Evolutionary conservation across 2,113 vertebrate genomes (phyloP).

Genomic region (Thamnophis sirtalis): DNA sequence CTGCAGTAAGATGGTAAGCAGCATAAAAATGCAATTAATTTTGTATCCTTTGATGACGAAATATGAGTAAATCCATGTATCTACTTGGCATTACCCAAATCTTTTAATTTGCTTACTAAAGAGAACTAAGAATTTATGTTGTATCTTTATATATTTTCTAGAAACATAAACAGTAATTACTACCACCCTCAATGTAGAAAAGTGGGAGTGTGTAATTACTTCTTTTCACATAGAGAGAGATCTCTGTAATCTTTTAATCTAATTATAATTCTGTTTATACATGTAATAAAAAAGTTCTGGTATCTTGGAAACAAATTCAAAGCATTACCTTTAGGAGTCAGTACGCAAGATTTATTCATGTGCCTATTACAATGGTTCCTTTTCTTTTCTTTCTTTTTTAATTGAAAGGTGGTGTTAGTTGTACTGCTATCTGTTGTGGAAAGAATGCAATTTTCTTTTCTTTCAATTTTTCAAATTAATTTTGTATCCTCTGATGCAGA

Average conservation of each 20-base stretch:
- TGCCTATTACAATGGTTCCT: constrained; percentile 3
- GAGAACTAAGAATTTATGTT: constrained; percentile 36
- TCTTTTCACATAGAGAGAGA: constrained; percentile 26
- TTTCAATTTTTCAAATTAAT: constrained; percentile 21
- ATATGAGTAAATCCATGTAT: background rate
- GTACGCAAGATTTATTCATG: background rate
- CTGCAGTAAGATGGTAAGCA: background rate
- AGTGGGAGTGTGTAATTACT: constrained; percentile 49
- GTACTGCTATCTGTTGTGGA: constrained; percentile 7
- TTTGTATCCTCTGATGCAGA: no score
- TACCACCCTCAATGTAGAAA: constrained; percentile 25
- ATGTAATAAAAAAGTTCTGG: constrained; percentile 1
- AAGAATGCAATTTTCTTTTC: background rate
- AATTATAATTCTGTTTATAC: constrained; percentile 9
- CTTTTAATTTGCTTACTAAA: constrained; percentile 14
- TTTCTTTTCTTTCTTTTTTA: background rate
- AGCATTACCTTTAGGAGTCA: background rate
- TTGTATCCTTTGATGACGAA: background rate
- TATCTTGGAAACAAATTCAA: constrained; percentile 3
- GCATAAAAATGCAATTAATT: background rate
- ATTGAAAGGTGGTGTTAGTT: background rate
- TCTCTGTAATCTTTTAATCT: constrained; percentile 24
- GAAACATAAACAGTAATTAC: constrained; percentile 50
- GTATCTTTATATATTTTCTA: constrained; percentile 48
- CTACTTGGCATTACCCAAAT: background rate